phyloP scores from a whole-genome alignment of 2,797 vertebrate species.

The Simalia tracyae region DNA sequence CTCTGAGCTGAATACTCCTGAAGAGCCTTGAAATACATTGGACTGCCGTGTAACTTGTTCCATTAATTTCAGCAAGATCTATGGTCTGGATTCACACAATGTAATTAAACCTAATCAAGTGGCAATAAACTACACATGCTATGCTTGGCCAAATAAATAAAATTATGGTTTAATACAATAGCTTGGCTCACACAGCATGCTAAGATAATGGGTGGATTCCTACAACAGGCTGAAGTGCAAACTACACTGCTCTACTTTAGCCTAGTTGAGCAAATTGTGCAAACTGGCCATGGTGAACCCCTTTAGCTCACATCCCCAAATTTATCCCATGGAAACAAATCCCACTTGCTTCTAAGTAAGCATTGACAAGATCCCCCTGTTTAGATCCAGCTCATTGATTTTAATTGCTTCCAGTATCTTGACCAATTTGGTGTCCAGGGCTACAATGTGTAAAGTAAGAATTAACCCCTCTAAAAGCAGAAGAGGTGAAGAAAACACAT shows the following conservation, averaged over 20 bases:
- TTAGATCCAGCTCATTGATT: background rate
- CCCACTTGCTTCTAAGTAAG: background rate
- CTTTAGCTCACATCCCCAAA: background rate
- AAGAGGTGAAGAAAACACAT: background rate
- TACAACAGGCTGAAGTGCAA: background rate
- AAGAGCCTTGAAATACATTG: background rate
- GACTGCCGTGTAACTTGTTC: background rate
- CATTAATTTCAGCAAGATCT: background rate
- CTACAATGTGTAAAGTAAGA: background rate
- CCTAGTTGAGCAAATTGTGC: background rate
- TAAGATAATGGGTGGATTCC: background rate
- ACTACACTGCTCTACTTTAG: background rate
- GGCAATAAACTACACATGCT: background rate
- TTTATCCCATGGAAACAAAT: background rate
- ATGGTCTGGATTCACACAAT: background rate
- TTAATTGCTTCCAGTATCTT: background rate
- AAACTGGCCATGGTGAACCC: background rate
- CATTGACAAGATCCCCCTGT: background rate
- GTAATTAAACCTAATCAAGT: background rate
- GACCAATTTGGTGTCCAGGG: too few species aligned
- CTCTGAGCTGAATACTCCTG: background rate
- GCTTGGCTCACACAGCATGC: too few species aligned
- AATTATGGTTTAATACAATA: background rate
- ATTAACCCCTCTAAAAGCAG: background rate
- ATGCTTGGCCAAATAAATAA: background rate